These are phyloP conservation scores for Leucophenga maculata DNA, from an alignment of 2,888 invertebrate genomes.

Conservation along the genomic window DNA sequence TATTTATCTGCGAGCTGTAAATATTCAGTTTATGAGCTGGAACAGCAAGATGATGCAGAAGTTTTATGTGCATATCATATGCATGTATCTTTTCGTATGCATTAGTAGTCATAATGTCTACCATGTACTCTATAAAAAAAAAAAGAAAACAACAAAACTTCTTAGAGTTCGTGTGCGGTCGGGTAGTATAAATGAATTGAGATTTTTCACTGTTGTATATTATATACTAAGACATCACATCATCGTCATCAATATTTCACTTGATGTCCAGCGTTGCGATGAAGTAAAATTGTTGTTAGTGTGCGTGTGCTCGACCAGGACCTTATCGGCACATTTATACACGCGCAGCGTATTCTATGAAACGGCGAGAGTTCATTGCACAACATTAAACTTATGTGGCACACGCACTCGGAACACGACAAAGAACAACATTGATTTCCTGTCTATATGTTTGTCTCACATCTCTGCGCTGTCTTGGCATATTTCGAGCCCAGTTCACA, in stretches of 20 bases:
- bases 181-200: not conserved
- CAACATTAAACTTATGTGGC: constrained; percentile 17
- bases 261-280: no score
- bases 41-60: not conserved
- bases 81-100: no score
- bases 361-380: constrained; percentile 18
- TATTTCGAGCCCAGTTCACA: constrained; percentile 17
- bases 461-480: not conserved
- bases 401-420: constrained; percentile 26
- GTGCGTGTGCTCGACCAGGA: constrained; percentile 8
- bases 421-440: constrained; percentile 50
- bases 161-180: not conserved
- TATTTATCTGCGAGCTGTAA: not conserved
- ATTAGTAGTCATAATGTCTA: constrained; percentile 7
- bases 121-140: not conserved
- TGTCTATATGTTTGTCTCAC: not conserved
- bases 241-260: no score
- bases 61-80: not conserved
- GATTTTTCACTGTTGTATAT: no score
- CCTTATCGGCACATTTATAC: constrained; percentile 3
- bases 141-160: no score
- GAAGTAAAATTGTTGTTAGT: not conserved
- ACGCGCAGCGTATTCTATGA: not conserved
- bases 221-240: no score
- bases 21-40: not conserved